Evolutionary conservation across 2,797 vertebrate genomes (phyloP).

Genomic region (Dromococcyx pavoninus): DNA sequence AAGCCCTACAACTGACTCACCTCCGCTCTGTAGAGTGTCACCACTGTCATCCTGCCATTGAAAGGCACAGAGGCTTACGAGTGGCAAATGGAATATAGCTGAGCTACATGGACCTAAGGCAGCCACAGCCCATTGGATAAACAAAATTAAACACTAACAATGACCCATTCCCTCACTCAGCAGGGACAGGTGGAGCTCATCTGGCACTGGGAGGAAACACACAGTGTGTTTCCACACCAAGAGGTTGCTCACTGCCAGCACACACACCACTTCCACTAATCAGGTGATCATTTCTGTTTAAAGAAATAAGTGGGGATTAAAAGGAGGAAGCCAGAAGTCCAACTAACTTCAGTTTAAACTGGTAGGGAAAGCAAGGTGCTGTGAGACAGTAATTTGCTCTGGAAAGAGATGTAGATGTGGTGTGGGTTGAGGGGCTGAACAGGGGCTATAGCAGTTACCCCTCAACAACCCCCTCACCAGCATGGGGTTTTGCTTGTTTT

Average conservation of each 20-base stretch:
- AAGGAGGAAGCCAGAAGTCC: conserved; percentile 19
- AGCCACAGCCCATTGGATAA: not conserved
- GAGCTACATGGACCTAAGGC: not conserved
- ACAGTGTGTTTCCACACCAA: not conserved
- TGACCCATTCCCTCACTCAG: conserved; percentile 4
- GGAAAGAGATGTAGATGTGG: not conserved
- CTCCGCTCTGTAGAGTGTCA: not conserved
- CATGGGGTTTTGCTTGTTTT: too few relatives aligned
- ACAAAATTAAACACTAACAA: conserved; percentile 19
- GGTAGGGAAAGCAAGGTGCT: not conserved
- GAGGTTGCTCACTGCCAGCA: not conserved
- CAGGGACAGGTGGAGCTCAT: not conserved
- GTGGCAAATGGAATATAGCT: accelerated
- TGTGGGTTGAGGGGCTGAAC: not conserved
- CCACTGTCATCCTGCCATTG: not conserved
- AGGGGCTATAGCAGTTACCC: not conserved
- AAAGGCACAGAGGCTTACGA: not conserved
- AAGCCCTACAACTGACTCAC: not conserved
- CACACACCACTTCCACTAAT: not conserved
- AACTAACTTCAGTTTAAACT: conserved; percentile 29
- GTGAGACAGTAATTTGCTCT: not conserved
- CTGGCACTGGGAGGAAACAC: not conserved
- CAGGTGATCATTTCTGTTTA: conserved; percentile 6
- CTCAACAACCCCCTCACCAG: not conserved
- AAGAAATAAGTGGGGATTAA: conserved; percentile 41